phyloP scores from a whole-genome alignment of 2,113 vertebrate species.

The Syrmaticus mikado region DNA sequence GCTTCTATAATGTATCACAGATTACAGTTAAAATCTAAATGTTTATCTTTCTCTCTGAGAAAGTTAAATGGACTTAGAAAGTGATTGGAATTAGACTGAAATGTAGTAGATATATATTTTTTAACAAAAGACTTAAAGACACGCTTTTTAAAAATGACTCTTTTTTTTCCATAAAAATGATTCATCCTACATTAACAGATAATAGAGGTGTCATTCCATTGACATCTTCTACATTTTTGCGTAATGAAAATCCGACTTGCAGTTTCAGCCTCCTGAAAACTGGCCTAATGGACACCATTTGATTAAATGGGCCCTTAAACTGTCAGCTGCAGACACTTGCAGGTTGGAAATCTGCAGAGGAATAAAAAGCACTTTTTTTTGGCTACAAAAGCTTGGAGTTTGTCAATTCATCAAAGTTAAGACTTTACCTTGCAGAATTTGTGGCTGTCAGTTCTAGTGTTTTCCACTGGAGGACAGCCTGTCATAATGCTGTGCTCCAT shows the following conservation, averaged over 20 bases:
- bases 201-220: not conserved
- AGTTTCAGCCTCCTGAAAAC: not conserved
- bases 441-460: not conserved
- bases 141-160: not conserved
- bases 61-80: not conserved
- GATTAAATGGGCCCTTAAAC: not conserved
- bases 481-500: not conserved
- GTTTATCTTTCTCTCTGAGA: not conserved
- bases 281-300: not conserved
- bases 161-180: not conserved
- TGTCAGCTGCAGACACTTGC: not conserved
- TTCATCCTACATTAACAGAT: not conserved
- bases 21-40: not conserved
- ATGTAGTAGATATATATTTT: not conserved
- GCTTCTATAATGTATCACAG: not conserved
- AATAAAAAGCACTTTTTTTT: not conserved
- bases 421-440: rapidly evolving
- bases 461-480: conserved; percentile 53
- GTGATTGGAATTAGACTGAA: not conserved
- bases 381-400: not conserved
- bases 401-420: not conserved
- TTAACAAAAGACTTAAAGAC: not conserved
- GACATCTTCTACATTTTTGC: not conserved
- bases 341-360: not conserved
- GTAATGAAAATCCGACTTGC: not conserved